These are phyloP conservation scores for Paramormyrops hopkinsi DNA, from an alignment of 2,797 vertebrate genomes.

Conservation along the genomic window DNA sequence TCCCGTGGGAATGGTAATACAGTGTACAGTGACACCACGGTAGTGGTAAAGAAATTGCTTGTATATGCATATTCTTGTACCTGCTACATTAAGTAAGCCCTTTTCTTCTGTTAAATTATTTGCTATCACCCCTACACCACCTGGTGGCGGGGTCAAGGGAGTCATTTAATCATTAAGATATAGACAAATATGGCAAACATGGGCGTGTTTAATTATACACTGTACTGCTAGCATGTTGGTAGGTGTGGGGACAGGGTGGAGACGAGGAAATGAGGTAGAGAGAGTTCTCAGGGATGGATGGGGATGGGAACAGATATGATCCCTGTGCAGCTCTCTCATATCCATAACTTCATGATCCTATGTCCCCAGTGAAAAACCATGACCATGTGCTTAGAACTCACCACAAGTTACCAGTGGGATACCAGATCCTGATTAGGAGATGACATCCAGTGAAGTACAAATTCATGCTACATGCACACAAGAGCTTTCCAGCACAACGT, in stretches of 20 bases:
- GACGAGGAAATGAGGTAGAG: neutral
- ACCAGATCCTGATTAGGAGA: neutral
- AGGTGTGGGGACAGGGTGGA: neutral
- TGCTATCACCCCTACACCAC: neutral
- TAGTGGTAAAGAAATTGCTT: neutral
- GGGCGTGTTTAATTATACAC: neutral
- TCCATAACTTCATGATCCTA: neutral
- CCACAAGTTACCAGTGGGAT: neutral
- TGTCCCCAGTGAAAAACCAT: neutral
- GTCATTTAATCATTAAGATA: neutral
- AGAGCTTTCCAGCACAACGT: neutral
- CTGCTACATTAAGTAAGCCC: neutral
- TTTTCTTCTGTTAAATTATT: neutral
- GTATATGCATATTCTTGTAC: neutral
- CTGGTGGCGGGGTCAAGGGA: neutral
- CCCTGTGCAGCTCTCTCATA: neutral
- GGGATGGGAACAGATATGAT: neutral
- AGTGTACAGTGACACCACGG: neutral
- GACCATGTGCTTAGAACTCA: neutral
- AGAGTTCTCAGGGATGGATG: neutral
- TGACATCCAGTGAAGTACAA: neutral
- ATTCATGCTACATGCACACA: neutral
- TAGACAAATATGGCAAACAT: neutral
- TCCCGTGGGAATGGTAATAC: neutral
- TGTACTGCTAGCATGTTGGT: neutral